Evolutionary conservation across 2,888 invertebrate genomes (phyloP).

Genomic region (Dolomedes plantarius): DNA sequence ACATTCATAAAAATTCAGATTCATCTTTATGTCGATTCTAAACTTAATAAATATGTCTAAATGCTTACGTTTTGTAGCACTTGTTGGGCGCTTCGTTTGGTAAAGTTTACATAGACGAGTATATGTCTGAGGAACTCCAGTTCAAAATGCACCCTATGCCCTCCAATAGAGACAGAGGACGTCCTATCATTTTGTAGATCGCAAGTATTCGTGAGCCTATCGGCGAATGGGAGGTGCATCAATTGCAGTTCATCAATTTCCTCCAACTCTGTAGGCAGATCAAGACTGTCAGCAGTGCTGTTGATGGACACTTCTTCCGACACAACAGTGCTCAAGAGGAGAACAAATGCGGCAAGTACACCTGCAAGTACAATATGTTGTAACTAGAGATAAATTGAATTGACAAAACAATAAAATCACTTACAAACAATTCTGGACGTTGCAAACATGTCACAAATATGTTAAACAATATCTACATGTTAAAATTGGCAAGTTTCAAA

Average conservation of each 20-base stretch:
- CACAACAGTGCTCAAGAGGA: conserved; percentile 17
- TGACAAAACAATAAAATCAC: background rate
- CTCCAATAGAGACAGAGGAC: background rate
- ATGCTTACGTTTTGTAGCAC: conserved; percentile 24
- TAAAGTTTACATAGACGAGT: conserved; percentile 20
- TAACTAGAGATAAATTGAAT: no score
- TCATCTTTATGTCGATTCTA: no score
- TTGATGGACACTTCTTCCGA: conserved; percentile 9
- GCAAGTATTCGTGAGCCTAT: conserved; percentile 26
- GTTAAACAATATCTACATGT: no score
- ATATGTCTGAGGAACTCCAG: conserved; percentile 23
- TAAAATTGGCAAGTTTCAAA: no score
- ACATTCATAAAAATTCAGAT: no score
- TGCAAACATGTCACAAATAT: background rate
- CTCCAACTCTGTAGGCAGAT: background rate
- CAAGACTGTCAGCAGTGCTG: background rate
- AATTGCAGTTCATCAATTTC: background rate
- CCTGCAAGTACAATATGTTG: no score
- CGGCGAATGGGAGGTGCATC: conserved; percentile 25
- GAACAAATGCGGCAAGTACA: conserved; percentile 36
- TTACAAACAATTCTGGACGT: no score
- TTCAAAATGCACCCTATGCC: conserved; percentile 9
- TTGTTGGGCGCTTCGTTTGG: conserved; percentile 21
- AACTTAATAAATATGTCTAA: no score
- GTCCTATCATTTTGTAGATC: background rate